Conservation (phyloP, 2,797 vertebrate genomes). For the Urosaurus nigricauda region DNA sequence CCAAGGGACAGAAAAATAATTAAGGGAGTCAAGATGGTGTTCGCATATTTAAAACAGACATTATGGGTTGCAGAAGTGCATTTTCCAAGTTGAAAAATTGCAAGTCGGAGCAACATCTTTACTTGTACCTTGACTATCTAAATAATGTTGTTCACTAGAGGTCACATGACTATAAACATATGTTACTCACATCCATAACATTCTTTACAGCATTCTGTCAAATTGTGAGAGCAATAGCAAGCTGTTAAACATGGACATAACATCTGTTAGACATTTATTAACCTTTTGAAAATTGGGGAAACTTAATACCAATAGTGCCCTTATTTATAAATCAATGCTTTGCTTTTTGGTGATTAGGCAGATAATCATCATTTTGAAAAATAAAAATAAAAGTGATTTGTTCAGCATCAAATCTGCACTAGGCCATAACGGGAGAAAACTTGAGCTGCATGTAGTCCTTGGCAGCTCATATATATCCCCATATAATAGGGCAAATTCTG, state of each 20-base stretch:
- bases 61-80: background rate
- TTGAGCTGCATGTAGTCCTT: background rate
- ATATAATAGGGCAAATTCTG: background rate
- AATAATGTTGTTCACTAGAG: background rate
- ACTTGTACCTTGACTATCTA: background rate
- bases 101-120: background rate
- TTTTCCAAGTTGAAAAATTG: background rate
- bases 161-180: conserved; percentile 17
- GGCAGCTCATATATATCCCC: background rate
- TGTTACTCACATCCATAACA: conserved; percentile 33
- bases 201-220: conserved; percentile 24
- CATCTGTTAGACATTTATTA: conserved; percentile 38
- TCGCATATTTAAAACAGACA: background rate
- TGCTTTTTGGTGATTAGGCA: conserved; percentile 6
- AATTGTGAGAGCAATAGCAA: conserved; percentile 6
- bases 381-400: conserved; percentile 20
- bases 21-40: background rate
- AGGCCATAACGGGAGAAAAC: background rate
- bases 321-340: conserved; percentile 37
- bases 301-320: conserved; percentile 16
- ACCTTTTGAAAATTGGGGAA: conserved; percentile 18
- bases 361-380: background rate
- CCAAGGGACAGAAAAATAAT: background rate
- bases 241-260: conserved; percentile 10
- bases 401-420: background rate